Evolutionary conservation across 2,888 invertebrate species (phyloP).

Genomic region (Dendrolimus houi): DNA sequence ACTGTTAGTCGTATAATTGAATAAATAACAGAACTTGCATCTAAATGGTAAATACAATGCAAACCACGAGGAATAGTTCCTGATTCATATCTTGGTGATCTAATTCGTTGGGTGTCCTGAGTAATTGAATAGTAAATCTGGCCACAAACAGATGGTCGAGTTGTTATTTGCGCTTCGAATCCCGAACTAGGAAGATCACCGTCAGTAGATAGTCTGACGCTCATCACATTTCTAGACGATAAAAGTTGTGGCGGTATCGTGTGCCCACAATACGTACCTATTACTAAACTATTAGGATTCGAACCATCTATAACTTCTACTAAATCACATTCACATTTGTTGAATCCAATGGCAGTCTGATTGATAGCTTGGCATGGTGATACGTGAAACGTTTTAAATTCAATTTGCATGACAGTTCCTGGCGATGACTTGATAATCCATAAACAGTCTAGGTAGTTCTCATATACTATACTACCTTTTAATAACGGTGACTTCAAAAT

Average conservation of each 20-base stretch:
- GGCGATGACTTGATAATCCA: constrained; percentile 80
- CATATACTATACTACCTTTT: constrained; percentile 66
- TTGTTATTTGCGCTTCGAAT: constrained; percentile 75
- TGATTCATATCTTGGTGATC: constrained; percentile 44
- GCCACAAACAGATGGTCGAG: constrained; percentile 54
- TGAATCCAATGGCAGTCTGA: constrained; percentile 47
- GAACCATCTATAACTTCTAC: constrained; percentile 85
- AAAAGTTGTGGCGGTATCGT: constrained; percentile 68
- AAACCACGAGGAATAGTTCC: constrained; percentile 45
- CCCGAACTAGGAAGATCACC: constrained; percentile 77
- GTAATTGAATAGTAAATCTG: constrained; percentile 25
- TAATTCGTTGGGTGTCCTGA: constrained; percentile 26
- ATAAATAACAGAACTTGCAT: constrained; percentile 16
- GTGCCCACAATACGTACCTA: constrained; percentile 83
- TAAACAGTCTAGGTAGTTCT: constrained; percentile 82
- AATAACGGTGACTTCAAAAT: constrained; percentile 55
- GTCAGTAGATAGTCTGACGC: constrained; percentile 81
- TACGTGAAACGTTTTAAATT: constrained; percentile 72
- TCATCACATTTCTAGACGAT: constrained; percentile 78
- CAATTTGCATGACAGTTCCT: constrained; percentile 78
- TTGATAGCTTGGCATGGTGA: constrained; percentile 55
- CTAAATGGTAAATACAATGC: constrained; percentile 46
- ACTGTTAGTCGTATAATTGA: constrained; percentile 33
- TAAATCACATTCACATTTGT: constrained; percentile 82
- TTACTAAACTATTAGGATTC: constrained; percentile 78